phyloP scores from a whole-genome alignment of 2,888 invertebrate species.

The Tryphoninae sp. region DNA sequence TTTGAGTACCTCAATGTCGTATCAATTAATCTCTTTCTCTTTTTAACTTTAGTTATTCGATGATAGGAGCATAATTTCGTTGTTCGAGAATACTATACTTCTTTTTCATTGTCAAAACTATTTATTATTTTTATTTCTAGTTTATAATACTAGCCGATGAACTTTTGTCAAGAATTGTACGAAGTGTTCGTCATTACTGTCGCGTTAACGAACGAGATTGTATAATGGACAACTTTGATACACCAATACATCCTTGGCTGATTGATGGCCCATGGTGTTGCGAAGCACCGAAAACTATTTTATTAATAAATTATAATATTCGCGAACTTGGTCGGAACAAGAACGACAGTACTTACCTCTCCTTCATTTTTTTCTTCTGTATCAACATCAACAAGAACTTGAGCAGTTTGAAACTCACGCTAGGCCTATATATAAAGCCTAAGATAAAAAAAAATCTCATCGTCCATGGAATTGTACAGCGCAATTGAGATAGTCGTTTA shows the following conservation, averaged over 20 bases:
- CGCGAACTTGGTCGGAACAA: slow-evolving; percentile 36
- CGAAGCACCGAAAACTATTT: slow-evolving; percentile 34
- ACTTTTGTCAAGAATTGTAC: slow-evolving; percentile 20
- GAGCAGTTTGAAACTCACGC: slow-evolving; percentile 70
- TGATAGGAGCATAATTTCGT: slow-evolving; percentile 52
- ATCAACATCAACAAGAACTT: slow-evolving; percentile 43
- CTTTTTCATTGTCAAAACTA: slow-evolving; percentile 59
- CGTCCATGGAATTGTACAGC: slow-evolving; percentile 75
- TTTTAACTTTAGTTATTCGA: slow-evolving; percentile 63
- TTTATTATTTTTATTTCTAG: slow-evolving; percentile 71
- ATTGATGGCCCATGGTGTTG: neutral
- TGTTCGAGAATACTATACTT: slow-evolving; percentile 42
- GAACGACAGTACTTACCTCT: slow-evolving; percentile 50
- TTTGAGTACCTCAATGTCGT: slow-evolving; percentile 52
- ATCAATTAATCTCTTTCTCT: slow-evolving; percentile 38
- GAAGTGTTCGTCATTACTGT: slow-evolving; percentile 22
- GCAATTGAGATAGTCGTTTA: slow-evolving; percentile 74
- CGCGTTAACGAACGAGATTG: neutral
- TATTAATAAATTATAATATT: slow-evolving; percentile 41
- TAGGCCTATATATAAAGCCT: slow-evolving; percentile 75
- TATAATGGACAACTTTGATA: neutral
- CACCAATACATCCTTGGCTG: neutral
- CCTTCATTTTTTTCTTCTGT: slow-evolving; percentile 22
- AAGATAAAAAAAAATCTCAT: slow-evolving; percentile 70
- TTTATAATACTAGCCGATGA: slow-evolving; percentile 24